Percentiles rank a stretch among this genome's conserved stretches.
These are phyloP conservation scores for Gonocerus acuteangulatus DNA, from an alignment of 2,888 invertebrate genomes.

Conservation along the genomic window DNA sequence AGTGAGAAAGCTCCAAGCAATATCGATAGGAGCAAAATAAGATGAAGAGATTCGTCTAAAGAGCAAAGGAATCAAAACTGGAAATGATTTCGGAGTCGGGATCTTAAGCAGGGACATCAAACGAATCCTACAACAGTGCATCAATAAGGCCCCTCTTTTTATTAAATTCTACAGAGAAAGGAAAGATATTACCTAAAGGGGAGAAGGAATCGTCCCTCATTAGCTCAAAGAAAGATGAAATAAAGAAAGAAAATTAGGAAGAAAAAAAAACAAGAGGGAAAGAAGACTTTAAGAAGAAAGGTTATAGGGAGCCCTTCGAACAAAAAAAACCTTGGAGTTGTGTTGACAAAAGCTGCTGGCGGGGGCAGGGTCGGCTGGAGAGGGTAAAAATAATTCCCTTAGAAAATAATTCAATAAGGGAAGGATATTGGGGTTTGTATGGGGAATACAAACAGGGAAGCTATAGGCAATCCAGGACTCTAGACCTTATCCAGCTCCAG, in stretches of 20 bases:
- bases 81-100: too few species aligned
- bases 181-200: neutral
- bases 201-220: too few species aligned
- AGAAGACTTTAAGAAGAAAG: conserved; percentile 4
- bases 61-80: too few species aligned
- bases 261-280: neutral
- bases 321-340: neutral
- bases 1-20: too few species aligned
- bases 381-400: conserved; percentile 21
- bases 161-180: too few species aligned
- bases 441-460: conserved; percentile 17
- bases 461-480: neutral
- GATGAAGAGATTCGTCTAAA: too few species aligned
- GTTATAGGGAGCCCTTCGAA: conserved; percentile 14
- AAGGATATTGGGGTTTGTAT: conserved; percentile 14
- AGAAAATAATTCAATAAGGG: conserved; percentile 26
- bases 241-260: neutral
- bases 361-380: neutral
- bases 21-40: too few species aligned
- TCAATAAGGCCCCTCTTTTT: too few species aligned
- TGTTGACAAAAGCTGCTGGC: conserved; percentile 17
- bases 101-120: too few species aligned
- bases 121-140: too few species aligned
- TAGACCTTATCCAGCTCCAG: neutral
- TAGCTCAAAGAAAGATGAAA: neutral